A percentile compares a stretch with the other conserved stretches of the same genome.
These are phyloP conservation scores for Reinhardtius hippoglossoides DNA, from an alignment of 2,113 vertebrate species.

Conservation along the genomic window DNA sequence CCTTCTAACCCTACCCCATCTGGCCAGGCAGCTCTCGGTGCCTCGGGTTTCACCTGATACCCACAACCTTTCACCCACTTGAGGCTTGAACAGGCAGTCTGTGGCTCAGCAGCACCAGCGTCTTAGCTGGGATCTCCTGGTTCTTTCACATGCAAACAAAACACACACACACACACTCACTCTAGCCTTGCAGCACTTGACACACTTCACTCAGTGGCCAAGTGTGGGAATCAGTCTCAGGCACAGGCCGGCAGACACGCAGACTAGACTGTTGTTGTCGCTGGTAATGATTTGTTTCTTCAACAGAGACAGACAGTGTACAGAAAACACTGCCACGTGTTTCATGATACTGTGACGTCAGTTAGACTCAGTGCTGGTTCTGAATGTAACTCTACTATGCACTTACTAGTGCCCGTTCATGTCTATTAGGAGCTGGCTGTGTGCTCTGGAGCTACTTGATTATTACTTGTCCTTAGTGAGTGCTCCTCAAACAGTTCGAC, in stretches of 20 bases:
- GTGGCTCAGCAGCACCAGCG: conserved; percentile 42
- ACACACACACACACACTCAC: background rate
- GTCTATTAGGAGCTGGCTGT: too few species aligned
- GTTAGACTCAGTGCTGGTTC: background rate
- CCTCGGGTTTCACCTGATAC: conserved; percentile 64
- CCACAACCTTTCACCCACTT: conserved; percentile 76
- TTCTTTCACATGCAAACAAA: conserved; percentile 23
- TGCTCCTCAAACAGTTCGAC: background rate
- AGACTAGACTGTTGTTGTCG: conserved; percentile 8
- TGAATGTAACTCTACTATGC: too few species aligned
- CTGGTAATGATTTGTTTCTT: conserved; percentile 11
- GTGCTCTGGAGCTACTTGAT: background rate
- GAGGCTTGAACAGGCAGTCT: conserved; percentile 33
- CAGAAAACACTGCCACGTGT: background rate
- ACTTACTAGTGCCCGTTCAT: background rate
- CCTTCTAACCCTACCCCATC: conserved; percentile 29
- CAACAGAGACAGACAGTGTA: background rate
- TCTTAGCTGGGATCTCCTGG: conserved; percentile 52
- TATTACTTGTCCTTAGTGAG: background rate
- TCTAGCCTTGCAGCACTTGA: conserved; percentile 36
- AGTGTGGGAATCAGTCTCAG: conserved; percentile 39
- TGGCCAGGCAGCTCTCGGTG: background rate
- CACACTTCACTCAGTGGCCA: conserved; percentile 53
- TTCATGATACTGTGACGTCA: background rate
- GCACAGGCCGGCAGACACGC: conserved; percentile 5